phyloP scores from a whole-genome alignment of 2,797 vertebrate species.

The Phylloscopus collybita region DNA sequence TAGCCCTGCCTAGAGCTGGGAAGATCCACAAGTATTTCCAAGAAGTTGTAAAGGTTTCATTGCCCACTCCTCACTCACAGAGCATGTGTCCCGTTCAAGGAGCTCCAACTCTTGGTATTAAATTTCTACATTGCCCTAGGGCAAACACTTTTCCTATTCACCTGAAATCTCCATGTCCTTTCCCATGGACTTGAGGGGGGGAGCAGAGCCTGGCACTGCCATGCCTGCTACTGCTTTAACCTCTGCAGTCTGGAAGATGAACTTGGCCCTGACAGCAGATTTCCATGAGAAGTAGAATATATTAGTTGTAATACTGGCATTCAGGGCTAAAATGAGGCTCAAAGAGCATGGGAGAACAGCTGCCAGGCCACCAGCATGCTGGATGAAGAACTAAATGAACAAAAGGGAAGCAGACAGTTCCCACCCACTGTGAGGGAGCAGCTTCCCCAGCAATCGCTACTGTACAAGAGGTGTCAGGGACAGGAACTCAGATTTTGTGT shows the following conservation, averaged over 20 bases:
- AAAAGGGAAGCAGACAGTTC: neutral
- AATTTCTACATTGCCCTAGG: neutral
- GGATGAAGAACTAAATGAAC: neutral
- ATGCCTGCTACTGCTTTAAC: neutral
- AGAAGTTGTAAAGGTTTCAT: neutral
- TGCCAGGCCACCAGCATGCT: neutral
- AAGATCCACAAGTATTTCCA: neutral
- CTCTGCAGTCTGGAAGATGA: neutral
- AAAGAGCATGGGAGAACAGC: neutral
- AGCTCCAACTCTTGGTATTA: neutral
- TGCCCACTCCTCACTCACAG: neutral
- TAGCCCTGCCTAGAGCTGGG: neutral
- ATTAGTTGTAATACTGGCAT: neutral
- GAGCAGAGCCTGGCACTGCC: neutral
- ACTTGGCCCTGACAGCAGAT: neutral
- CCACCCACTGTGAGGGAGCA: neutral
- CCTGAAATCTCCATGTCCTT: neutral
- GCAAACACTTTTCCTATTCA: neutral
- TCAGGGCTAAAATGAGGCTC: neutral
- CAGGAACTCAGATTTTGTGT: neutral
- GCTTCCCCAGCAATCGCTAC: neutral
- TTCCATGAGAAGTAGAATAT: neutral
- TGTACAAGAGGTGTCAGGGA: neutral
- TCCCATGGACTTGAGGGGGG: accelerated
- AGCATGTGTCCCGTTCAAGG: neutral